Conservation (phyloP, 2,888 invertebrate genomes). For the Pediacus dermestoides region DNA sequence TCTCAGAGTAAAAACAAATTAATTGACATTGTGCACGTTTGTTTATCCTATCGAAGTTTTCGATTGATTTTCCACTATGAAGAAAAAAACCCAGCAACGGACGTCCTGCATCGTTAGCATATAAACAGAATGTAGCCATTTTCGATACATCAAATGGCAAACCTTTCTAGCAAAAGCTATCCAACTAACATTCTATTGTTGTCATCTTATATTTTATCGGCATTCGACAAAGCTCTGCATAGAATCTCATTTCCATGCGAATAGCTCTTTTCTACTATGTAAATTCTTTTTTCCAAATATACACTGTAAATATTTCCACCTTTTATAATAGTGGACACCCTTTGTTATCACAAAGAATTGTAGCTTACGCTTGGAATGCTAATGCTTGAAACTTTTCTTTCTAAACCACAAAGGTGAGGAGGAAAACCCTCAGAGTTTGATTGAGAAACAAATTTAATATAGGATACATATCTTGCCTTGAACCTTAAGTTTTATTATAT, state of each 20-base stretch:
- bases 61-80: too few species aligned
- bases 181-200: conserved; percentile 47
- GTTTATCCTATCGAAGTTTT: too few species aligned
- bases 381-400: conserved; percentile 19
- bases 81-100: conserved; percentile 46
- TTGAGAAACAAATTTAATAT: too few species aligned
- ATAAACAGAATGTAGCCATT: conserved; percentile 41
- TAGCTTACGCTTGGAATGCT: conserved; percentile 33
- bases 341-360: conserved; percentile 39
- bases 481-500: too few species aligned
- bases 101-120: conserved; percentile 48
- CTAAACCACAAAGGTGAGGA: too few species aligned
- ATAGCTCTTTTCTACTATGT: conserved; percentile 49
- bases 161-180: conserved; percentile 39
- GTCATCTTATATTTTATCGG: conserved; percentile 53
- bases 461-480: too few species aligned
- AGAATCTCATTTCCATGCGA: conserved; percentile 50
- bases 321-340: conserved; percentile 43
- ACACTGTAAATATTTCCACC: conserved; percentile 49
- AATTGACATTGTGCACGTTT: too few species aligned
- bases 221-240: conserved; percentile 46
- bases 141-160: conserved; percentile 38
- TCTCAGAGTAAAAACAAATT: too few species aligned
- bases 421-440: too few species aligned
- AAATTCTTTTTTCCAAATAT: conserved; percentile 47